These are phyloP conservation scores for Theristicus caerulescens DNA, from an alignment of 2,113 vertebrate genomes.

Conservation along the genomic window DNA sequence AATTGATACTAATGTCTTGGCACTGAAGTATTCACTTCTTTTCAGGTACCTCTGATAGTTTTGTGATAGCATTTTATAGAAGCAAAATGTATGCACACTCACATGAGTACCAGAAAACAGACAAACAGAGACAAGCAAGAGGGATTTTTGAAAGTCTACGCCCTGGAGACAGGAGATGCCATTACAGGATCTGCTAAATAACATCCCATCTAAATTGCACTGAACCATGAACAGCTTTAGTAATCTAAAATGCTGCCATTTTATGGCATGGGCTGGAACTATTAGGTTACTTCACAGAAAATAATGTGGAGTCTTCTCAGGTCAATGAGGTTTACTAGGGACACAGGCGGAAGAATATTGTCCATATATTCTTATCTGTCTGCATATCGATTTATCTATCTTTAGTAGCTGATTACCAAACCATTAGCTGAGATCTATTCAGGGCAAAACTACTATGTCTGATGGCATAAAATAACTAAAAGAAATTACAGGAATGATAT, in stretches of 20 bases:
- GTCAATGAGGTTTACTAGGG: not conserved
- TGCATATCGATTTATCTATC: accelerated
- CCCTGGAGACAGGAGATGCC: not conserved
- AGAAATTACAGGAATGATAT: not conserved
- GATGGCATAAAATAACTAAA: not conserved
- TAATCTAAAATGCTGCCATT: not conserved
- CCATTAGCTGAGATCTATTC: not conserved
- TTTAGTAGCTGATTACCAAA: not conserved
- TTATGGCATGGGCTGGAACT: not conserved
- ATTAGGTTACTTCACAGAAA: not conserved
- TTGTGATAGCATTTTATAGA: not conserved
- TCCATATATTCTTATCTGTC: not conserved
- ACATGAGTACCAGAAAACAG: not conserved
- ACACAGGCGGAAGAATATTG: not conserved
- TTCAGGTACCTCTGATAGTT: not conserved
- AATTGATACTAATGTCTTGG: not conserved
- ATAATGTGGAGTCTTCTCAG: not conserved
- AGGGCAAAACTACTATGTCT: not conserved
- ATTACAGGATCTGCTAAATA: not conserved
- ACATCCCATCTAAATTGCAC: not conserved
- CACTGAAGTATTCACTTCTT: not conserved
- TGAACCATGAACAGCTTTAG: not conserved
- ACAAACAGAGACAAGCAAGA: not conserved
- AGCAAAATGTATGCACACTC: not conserved
- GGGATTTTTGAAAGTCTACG: not conserved